A percentile compares a stretch with the other conserved stretches of the same genome.
Conservation (phyloP, 2,888 invertebrate species). For the Priapulus caudatus region DNA sequence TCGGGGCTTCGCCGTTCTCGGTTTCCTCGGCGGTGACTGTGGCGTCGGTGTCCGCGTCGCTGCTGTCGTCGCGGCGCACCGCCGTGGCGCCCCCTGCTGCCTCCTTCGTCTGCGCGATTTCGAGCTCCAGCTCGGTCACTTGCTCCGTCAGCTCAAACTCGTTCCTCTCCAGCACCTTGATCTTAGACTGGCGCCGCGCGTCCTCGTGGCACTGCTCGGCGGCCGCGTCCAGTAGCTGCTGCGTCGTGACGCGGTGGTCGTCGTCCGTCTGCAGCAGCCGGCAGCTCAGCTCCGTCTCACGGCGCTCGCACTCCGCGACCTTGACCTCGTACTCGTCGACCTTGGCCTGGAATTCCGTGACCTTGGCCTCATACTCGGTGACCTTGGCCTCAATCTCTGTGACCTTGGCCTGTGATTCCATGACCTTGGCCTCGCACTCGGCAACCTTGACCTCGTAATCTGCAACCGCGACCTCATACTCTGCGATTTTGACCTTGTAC, state of each 20-base stretch:
- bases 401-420: no score
- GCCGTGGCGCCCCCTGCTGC: background rate
- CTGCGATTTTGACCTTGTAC: no score
- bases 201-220: background rate
- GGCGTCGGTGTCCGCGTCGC: background rate
- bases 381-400: no score
- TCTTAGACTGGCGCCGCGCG: background rate
- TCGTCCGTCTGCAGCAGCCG: background rate
- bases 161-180: background rate
- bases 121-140: background rate
- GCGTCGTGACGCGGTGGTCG: background rate
- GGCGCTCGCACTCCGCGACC: background rate
- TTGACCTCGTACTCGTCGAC: background rate
- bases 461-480: no score
- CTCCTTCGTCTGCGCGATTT: background rate
- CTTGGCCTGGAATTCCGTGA: background rate
- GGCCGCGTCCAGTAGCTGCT: background rate
- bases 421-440: no score
- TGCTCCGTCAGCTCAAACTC: slow-evolving; percentile 1
- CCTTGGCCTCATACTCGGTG: no score
- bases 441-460: no score
- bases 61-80: background rate
- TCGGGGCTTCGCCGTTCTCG: background rate
- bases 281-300: slow-evolving; percentile 1
- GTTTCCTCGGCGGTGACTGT: background rate